These are phyloP conservation scores for Drosophila micromelanica DNA, from an alignment of 1,140 invertebrate species.

Conservation along the genomic window DNA sequence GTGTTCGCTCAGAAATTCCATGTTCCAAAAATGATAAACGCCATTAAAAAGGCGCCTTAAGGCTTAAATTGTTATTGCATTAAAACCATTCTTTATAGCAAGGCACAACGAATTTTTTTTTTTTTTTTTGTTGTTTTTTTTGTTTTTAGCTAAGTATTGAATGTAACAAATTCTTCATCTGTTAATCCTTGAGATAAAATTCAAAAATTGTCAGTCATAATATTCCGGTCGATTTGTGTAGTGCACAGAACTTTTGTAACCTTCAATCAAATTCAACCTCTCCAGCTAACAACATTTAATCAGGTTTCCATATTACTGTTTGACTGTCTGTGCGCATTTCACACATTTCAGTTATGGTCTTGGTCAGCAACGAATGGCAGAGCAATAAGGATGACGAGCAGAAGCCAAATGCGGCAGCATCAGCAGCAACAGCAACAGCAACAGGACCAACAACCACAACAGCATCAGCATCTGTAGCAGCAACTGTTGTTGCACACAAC, in stretches of 20 bases:
- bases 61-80: too few relatives aligned
- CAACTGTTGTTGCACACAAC: slow-evolving; percentile 18
- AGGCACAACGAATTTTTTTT: too few relatives aligned
- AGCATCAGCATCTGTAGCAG: slow-evolving; percentile 16
- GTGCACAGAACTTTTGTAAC: slow-evolving; percentile 28
- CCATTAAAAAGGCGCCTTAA: too few relatives aligned
- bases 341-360: slow-evolving; percentile 61
- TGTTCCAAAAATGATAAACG: too few relatives aligned
- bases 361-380: slow-evolving; percentile 69
- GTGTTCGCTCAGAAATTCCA: too few relatives aligned
- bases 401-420: slow-evolving; percentile 31
- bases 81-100: too few relatives aligned
- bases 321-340: slow-evolving; percentile 22
- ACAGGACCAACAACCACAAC: slow-evolving; percentile 4
- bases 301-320: slow-evolving; percentile 14
- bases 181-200: slow-evolving; percentile 15
- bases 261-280: slow-evolving; percentile 29
- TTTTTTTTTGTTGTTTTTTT: too few relatives aligned
- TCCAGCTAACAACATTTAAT: slow-evolving; percentile 21
- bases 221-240: slow-evolving; percentile 28
- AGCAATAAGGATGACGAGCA: slow-evolving; percentile 63
- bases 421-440: slow-evolving; percentile 16
- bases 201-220: slow-evolving; percentile 3
- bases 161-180: slow-evolving; percentile 1
- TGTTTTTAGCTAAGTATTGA: too few relatives aligned